Conservation (phyloP, 2,113 vertebrate genomes). For the Neoarius graeffei region DNA sequence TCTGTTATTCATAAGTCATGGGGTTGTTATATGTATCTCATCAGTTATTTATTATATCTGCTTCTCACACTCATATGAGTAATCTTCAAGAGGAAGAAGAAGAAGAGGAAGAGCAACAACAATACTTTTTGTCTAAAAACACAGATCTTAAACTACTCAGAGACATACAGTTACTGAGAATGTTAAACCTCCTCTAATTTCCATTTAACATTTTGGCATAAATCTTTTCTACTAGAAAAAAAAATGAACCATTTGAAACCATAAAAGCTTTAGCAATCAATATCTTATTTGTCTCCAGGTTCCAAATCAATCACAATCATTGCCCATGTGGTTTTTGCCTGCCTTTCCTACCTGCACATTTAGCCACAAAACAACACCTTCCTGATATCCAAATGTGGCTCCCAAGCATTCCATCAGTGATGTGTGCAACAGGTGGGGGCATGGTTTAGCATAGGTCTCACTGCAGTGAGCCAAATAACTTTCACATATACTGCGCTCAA, state of each 20-base stretch:
- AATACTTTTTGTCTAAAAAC: not conserved
- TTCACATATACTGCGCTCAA: not conserved
- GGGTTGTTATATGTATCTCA: not conserved
- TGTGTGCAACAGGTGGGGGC: not conserved
- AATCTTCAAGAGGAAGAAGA: not conserved
- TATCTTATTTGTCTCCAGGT: too few species aligned
- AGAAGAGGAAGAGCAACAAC: not conserved
- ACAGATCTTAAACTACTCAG: too few species aligned
- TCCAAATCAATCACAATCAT: too few species aligned
- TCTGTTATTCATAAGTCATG: not conserved
- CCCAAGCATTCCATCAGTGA: not conserved
- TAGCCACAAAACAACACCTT: not conserved
- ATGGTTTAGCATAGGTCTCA: not conserved
- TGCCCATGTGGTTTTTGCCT: too few species aligned
- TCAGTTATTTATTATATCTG: slow-evolving; percentile 11
- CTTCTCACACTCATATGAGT: not conserved
- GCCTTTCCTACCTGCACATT: not conserved
- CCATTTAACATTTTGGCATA: not conserved
- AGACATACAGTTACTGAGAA: not conserved
- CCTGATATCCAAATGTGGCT: not conserved
- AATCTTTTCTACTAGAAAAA: not conserved
- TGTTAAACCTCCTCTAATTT: not conserved
- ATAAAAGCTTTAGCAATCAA: too few species aligned
- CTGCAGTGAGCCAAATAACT: not conserved
- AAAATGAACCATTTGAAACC: not conserved